phyloP scores from a whole-genome alignment of 2,797 vertebrate genomes.

The Myoxocephalus aenaeus region DNA sequence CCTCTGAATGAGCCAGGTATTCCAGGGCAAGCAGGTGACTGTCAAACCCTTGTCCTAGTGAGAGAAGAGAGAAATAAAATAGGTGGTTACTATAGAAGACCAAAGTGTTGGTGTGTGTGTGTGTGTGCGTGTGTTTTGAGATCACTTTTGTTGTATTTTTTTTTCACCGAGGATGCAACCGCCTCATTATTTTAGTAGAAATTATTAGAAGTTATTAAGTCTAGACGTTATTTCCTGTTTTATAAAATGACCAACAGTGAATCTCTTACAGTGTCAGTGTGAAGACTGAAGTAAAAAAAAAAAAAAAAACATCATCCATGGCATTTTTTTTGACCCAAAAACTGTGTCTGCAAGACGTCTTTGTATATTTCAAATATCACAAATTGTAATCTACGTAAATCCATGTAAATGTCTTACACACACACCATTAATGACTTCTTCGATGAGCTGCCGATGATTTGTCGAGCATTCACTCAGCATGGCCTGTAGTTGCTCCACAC shows the following conservation, averaged over 20 bases:
- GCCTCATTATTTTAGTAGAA: not conserved
- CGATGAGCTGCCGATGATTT: constrained; percentile 93
- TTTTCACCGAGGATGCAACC: too few species aligned
- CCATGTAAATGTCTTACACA: constrained; percentile 19
- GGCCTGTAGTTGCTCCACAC: constrained; percentile 83
- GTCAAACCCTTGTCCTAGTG: constrained; percentile 95
- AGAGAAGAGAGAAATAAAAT: constrained; percentile 3
- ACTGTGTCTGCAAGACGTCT: not conserved
- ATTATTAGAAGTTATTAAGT: too few species aligned
- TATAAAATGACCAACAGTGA: too few species aligned
- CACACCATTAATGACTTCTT: constrained; percentile 98
- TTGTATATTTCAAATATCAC: too few species aligned
- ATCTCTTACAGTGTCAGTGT: too few species aligned
- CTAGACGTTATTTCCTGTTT: too few species aligned
- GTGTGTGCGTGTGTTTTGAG: too few species aligned
- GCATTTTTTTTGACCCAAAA: too few species aligned
- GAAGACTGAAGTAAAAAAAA: too few species aligned
- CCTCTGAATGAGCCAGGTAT: constrained; percentile 84
- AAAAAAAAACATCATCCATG: too few species aligned
- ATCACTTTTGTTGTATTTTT: too few species aligned
- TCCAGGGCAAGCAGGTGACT: constrained; percentile 92
- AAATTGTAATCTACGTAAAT: not conserved
- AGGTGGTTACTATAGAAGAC: not conserved
- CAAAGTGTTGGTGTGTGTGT: too few species aligned
- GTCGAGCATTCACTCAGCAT: constrained; percentile 91